Evolutionary conservation across 2,113 vertebrate species (phyloP), one percentile per base, ranked within the genome.

Genomic region (Boulengeromyrus knoepffleri): DNA sequence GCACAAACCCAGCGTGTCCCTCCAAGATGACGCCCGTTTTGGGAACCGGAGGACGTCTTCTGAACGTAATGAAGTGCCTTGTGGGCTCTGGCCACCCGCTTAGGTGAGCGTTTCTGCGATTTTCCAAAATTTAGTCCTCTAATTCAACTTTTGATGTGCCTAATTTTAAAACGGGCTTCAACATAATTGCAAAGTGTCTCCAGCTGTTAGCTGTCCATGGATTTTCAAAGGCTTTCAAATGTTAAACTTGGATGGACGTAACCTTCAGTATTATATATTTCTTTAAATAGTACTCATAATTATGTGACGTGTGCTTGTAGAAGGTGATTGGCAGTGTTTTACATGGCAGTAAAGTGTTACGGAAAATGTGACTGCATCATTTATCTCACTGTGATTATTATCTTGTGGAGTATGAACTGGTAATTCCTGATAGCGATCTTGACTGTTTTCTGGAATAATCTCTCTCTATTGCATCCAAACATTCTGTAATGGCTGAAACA

Each of bases 71-170:
- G n/a, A 80, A 24, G n/a, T 4, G 31, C 19, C 47, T 91, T 49
- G 10, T 45, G n/a, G 3, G 3, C 62, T 89, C 0, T 90, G 66
- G 45, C 58, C 17, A 88, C 58, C 50, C 0, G 12, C 0, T 7
- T 77, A 95, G 93, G 94, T 94, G 93, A 91, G 88, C 1, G 10
- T 24, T 19, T 17, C 19, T 27, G 49, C 12, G 0, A 39, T 56
- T 50, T 15, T 8, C 39, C 31, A 77, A 13, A 77, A 31, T 62
- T n/a, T 62, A n/a, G 9, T 62, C 27, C 27, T 74, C 0, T 36
- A 27, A 27, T 15, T 36, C 66, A 31, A 0, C 36, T 17, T 42
- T 39, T 77, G 31, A 17, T 19, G 5, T 7, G 15, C 31, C 1
- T 36, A 36, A 17, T 77, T 77, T 36, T 31, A 77, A 77, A 17